Evolutionary conservation across 53 echinoderm and acorn worm genomes (phyloP).

Genomic region (Echinarachnius parma): DNA sequence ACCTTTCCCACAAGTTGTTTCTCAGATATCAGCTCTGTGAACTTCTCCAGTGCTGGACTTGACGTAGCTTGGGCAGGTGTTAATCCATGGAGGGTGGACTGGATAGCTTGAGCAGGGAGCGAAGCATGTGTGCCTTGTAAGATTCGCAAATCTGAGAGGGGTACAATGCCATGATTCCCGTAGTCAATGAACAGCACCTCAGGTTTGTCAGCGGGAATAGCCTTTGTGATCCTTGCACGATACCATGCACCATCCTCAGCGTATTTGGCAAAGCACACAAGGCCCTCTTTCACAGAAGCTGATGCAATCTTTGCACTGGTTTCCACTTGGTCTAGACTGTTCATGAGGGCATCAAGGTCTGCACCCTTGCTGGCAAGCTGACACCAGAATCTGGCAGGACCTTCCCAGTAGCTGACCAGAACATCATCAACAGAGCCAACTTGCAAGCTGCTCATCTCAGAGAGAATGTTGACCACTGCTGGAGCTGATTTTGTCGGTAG

Average conservation of each 20-base stretch:
- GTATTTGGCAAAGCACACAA: constrained; percentile 70
- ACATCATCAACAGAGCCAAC: constrained; percentile 55
- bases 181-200: constrained; percentile 85
- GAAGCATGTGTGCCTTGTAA: constrained; percentile 38
- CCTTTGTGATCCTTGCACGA: constrained; percentile 70
- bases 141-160: constrained; percentile 39
- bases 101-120: constrained; percentile 73
- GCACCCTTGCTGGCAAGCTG: constrained; percentile 54
- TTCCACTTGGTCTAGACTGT: constrained; percentile 17
- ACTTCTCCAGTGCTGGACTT: constrained; percentile 45
- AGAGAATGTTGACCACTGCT: constrained; percentile 3
- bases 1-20: constrained; percentile 76
- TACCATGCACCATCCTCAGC: constrained; percentile 77
- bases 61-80: constrained; percentile 11
- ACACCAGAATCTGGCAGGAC: constrained; percentile 78
- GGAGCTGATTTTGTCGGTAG: not conserved
- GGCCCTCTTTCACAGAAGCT: constrained; percentile 15
- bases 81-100: constrained; percentile 61
- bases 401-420: constrained; percentile 58
- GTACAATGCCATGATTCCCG: constrained; percentile 60
- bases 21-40: constrained; percentile 63
- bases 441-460: constrained; percentile 39
- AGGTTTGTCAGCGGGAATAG: constrained; percentile 10
- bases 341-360: constrained; percentile 57
- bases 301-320: constrained; percentile 21